Base-by-base conservation (phyloP, 1,140 invertebrate genomes). In the Lucilia sericata region DNA sequence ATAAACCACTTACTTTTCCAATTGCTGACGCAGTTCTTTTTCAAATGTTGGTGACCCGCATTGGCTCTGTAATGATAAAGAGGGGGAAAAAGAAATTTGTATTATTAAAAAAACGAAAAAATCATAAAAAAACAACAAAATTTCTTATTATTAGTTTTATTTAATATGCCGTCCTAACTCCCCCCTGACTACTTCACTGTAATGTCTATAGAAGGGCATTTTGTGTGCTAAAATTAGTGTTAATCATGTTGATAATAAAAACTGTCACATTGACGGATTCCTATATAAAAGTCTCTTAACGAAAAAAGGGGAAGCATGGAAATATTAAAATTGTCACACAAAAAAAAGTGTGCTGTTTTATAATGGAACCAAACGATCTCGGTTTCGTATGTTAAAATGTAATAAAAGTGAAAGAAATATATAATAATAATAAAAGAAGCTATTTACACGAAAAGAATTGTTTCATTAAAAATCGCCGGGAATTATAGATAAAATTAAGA, bases 11-110 rank as follows among this genome's bases (percentile, higher is more conserved):
- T 89, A 90, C 89, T 89, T 90, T 86, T 90, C 89, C 85, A 90
- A 88, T 89, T 90, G 89, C 84, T 90, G 89, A 81, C 89, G 89
- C 85, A 90, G 87, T 87, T 90, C 89, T 88, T 88, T 89, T 87
- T 90, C 89, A 85, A 90, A 90, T 75, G 88, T 90, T 84, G 89
- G 89, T 84, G 89, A 90, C 87, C 89, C 89, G 87, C 88, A 89
- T 89, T 90, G 89, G 85, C 87, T 90, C 89, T 90, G 89, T 70
- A 89, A 88, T 86, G 87, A 86, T 82, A 86, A 86, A 85, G 84
- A 84, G 83, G 84, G 65, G 82, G 85, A 84, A 87, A 85, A 87
- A 86, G 30, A 75, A 30, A 34, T 84, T 84, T 80, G 25, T 30
- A 30, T 82, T 36, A 36, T 51, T 74, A 81, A 21, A 49, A 25